Evolutionary conservation across 64 coral and sea anemone genomes (phyloP).

Genomic region (Catalaphyllia jardinei): DNA sequence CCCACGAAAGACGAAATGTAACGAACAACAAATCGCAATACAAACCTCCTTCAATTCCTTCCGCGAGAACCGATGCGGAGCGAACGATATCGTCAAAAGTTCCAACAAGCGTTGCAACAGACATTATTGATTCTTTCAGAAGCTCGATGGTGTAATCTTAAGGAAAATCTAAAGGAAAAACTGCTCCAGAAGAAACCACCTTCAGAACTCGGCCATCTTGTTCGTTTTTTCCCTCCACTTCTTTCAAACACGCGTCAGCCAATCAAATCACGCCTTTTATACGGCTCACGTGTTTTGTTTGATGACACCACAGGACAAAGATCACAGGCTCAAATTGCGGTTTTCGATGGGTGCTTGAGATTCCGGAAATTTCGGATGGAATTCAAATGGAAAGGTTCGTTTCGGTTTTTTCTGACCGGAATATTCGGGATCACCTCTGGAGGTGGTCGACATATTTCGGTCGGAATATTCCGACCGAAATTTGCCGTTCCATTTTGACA

Average conservation of each 20-base stretch:
- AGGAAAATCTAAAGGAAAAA: neutral
- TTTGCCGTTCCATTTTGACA: too few species aligned
- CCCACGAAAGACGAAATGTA: neutral
- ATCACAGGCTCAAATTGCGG: conserved; percentile 23
- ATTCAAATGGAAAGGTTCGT: too few species aligned
- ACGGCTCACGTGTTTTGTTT: conserved; percentile 52
- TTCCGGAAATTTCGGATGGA: too few species aligned
- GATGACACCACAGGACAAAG: conserved; percentile 4
- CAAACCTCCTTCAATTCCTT: conserved; percentile 96
- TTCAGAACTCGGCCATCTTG: conserved; percentile 65
- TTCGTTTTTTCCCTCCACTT: conserved; percentile 98
- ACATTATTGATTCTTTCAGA: conserved; percentile 60
- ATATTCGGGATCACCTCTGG: too few species aligned
- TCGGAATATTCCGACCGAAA: too few species aligned
- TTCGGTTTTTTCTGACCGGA: too few species aligned
- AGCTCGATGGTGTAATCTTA: neutral
- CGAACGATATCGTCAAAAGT: conserved; percentile 90
- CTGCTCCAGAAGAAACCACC: neutral
- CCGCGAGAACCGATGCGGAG: conserved; percentile 75
- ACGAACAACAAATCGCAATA: neutral
- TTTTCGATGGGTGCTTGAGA: too few species aligned
- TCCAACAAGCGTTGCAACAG: conserved; percentile 79
- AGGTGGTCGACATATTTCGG: too few species aligned
- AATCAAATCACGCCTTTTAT: conserved; percentile 66
- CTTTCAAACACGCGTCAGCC: conserved; percentile 80